These are phyloP conservation scores for Drosophila jambulina DNA, from an alignment of 1,140 invertebrate species.

Conservation along the genomic window DNA sequence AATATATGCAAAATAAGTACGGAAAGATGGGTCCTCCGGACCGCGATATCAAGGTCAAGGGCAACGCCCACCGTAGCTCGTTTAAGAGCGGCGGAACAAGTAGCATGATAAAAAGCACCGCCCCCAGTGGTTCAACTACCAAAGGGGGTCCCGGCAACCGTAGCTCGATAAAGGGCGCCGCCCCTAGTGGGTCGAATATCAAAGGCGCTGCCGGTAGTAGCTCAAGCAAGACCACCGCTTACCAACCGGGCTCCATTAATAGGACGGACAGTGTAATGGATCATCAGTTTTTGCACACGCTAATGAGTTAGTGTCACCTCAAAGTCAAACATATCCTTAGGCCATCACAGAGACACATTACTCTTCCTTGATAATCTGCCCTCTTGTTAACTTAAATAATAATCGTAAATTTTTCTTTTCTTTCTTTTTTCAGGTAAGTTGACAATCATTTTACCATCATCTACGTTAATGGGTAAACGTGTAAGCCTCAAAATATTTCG, in stretches of 20 bases:
- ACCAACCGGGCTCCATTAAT: not conserved
- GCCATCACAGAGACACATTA: not conserved
- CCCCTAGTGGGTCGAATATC: constrained; percentile 2
- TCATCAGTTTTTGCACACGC: constrained; percentile 7
- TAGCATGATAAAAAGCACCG: not conserved
- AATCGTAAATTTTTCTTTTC: constrained; percentile 1
- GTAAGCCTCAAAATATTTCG: not conserved
- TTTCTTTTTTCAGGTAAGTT: constrained; percentile 69
- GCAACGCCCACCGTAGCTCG: not conserved
- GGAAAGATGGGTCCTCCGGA: constrained; percentile 4
- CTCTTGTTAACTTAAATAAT: not conserved
- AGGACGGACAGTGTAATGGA: constrained; percentile 1
- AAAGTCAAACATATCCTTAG: not conserved
- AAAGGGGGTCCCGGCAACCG: not conserved
- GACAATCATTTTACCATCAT: constrained; percentile 9
- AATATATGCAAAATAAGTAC: not conserved
- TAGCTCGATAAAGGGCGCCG: not conserved
- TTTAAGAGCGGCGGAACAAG: not conserved
- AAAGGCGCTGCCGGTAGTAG: not conserved
- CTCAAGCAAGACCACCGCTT: not conserved
- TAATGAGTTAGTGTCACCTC: constrained; percentile 2
- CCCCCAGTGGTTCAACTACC: not conserved
- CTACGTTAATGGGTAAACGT: not conserved
- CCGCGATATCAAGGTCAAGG: constrained; percentile 8
- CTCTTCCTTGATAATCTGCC: not conserved